Percentiles rank a stretch among this genome's conserved stretches.
Conservation (phyloP, 2,113 vertebrate species). For the Phalacrocorax brasilianus region DNA sequence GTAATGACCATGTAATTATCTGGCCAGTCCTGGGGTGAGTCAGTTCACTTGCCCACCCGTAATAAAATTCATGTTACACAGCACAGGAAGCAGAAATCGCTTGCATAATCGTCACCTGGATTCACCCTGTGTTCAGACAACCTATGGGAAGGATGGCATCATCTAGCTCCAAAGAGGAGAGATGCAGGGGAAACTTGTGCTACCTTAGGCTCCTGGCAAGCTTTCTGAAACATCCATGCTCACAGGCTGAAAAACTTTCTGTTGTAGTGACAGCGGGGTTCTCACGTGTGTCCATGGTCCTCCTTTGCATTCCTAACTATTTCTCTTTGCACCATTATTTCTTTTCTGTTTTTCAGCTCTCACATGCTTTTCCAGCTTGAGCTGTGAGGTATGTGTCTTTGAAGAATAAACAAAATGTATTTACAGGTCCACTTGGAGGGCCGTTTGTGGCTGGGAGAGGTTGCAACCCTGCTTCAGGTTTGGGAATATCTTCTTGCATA, state of each 20-base stretch:
- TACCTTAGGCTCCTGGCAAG: background rate
- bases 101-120: background rate
- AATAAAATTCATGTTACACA: background rate
- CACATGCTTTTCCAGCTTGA: background rate
- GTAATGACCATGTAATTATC: constrained; percentile 38
- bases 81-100: background rate
- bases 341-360: background rate
- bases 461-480: background rate
- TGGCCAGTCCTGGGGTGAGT: background rate
- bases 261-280: background rate
- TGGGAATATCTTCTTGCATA: background rate
- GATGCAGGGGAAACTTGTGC: background rate
- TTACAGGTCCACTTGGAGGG: background rate
- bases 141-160: background rate
- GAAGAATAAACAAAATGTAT: background rate
- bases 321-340: background rate
- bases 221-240: background rate
- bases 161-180: background rate
- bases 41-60: background rate
- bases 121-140: background rate
- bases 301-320: background rate
- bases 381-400: background rate
- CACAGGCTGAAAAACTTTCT: background rate
- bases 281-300: accelerated
- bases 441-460: background rate